Percentiles rank a stretch among this genome's conserved stretches.
These are phyloP conservation scores for Palythoa heliodiscus DNA, from an alignment of 92 coral and sea anemone species.

Conservation along the genomic window DNA sequence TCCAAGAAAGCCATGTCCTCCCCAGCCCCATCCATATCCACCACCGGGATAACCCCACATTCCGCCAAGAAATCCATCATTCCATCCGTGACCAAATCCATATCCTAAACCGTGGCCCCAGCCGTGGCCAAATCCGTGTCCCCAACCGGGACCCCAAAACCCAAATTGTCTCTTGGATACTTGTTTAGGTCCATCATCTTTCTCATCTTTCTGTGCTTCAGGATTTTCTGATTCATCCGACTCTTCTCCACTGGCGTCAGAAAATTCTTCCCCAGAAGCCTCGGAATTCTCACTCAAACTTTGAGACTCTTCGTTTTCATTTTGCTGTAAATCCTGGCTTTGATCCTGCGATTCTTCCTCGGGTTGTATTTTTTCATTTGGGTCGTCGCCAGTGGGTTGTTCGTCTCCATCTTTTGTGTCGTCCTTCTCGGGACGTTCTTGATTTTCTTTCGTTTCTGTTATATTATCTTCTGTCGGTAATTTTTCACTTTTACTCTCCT, in stretches of 20 bases:
- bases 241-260: conserved; percentile 54
- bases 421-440: conserved; percentile 28
- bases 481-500: conserved; percentile 48
- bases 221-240: conserved; percentile 47
- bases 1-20: conserved; percentile 51
- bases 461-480: conserved; percentile 27
- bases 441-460: conserved; percentile 37
- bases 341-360: background rate
- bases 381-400: conserved; percentile 7
- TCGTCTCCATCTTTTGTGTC: conserved; percentile 33
- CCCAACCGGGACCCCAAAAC: conserved; percentile 54
- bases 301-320: conserved; percentile 29
- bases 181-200: conserved; percentile 28
- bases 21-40: conserved; percentile 50
- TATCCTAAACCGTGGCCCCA: conserved; percentile 45
- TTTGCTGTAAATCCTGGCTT: conserved; percentile 17
- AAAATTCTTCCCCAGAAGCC: conserved; percentile 49
- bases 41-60: conserved; percentile 45
- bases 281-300: conserved; percentile 27
- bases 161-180: conserved; percentile 56
- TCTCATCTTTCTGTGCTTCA: conserved; percentile 33
- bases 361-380: conserved; percentile 3
- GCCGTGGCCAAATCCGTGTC: conserved; percentile 72
- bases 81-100: conserved; percentile 1
- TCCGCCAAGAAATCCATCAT: conserved; percentile 50